Percentiles rank a stretch among this genome's conserved stretches.
phyloP scores from a whole-genome alignment of 2,113 vertebrate genomes.

The Podarcis cretensis region DNA sequence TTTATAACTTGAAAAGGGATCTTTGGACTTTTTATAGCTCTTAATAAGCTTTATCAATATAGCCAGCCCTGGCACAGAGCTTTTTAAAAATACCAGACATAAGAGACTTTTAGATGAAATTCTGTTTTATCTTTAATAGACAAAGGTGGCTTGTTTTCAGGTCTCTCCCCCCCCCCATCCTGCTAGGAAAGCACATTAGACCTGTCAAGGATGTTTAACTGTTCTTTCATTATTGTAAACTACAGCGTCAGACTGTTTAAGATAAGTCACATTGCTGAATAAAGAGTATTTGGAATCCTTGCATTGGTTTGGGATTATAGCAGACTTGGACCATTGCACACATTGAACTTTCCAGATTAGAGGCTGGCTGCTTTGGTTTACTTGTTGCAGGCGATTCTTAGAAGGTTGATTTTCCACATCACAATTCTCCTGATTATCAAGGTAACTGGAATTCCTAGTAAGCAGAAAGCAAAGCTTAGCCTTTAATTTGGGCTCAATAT shows the following conservation, averaged over 20 bases:
- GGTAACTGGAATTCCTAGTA: not conserved
- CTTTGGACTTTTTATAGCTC: constrained; percentile 63
- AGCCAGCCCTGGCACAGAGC: constrained; percentile 23
- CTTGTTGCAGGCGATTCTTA: constrained; percentile 9
- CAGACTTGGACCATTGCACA: constrained; percentile 43
- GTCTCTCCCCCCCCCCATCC: not conserved
- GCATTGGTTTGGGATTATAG: constrained; percentile 21
- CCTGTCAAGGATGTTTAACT: constrained; percentile 44
- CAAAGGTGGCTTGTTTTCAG: constrained; percentile 61
- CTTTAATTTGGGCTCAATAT: not conserved
- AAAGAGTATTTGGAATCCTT: constrained; percentile 50
- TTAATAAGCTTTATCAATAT: constrained; percentile 53
- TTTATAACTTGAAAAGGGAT: constrained; percentile 69
- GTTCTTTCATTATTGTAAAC: constrained; percentile 46
- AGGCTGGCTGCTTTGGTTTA: constrained; percentile 17
- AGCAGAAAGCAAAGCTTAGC: not conserved
- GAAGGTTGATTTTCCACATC: constrained; percentile 9
- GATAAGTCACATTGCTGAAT: constrained; percentile 44
- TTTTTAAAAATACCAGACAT: constrained; percentile 55
- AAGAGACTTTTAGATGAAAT: constrained; percentile 61
- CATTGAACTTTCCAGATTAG: constrained; percentile 25
- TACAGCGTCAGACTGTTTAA: constrained; percentile 39
- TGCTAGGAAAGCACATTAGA: constrained; percentile 21
- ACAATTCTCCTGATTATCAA: not conserved
- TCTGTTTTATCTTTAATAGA: constrained; percentile 61